These are phyloP conservation scores for Drosophila watanabei DNA, from an alignment of 1,140 invertebrate genomes.

Conservation along the genomic window DNA sequence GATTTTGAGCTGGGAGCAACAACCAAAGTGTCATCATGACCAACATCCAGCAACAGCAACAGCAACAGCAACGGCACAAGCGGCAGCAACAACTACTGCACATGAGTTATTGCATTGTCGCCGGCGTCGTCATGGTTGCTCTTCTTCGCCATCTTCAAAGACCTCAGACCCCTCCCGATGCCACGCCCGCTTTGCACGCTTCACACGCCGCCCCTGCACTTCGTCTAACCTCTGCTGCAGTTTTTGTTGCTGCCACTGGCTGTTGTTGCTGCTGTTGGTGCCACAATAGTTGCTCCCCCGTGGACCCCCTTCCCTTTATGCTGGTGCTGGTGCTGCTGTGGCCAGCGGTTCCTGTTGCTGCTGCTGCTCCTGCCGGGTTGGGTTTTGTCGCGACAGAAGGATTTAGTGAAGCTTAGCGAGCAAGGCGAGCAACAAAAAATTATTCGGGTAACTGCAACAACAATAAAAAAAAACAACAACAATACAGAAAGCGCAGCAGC, in stretches of 20 bases:
- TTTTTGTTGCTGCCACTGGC: neutral
- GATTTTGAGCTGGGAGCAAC: slow-evolving; percentile 45
- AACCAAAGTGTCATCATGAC: slow-evolving; percentile 74
- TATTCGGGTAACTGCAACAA: slow-evolving; percentile 25
- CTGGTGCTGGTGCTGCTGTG: slow-evolving; percentile 21
- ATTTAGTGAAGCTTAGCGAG: slow-evolving; percentile 71
- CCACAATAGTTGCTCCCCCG: neutral
- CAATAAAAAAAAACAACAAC: neutral
- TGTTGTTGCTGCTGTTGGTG: slow-evolving; percentile 7
- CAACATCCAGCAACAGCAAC: slow-evolving; percentile 42
- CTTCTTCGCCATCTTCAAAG: slow-evolving; percentile 24
- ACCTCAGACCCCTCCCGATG: neutral
- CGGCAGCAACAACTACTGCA: slow-evolving; percentile 51
- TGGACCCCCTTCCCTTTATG: neutral
- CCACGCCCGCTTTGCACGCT: neutral
- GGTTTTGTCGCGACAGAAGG: slow-evolving; percentile 68
- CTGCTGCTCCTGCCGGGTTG: slow-evolving; percentile 33
- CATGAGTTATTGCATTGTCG: slow-evolving; percentile 79
- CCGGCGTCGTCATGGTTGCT: slow-evolving; percentile 53
- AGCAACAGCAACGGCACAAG: slow-evolving; percentile 18
- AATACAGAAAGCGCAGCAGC: slow-evolving; percentile 3
- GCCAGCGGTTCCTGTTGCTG: slow-evolving; percentile 38
- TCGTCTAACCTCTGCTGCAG: slow-evolving; percentile 23
- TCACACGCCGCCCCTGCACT: slow-evolving; percentile 15
- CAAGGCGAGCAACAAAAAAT: slow-evolving; percentile 53